phyloP scores from a whole-genome alignment of 2,113 vertebrate species.

The Neolamprologus devosi region DNA sequence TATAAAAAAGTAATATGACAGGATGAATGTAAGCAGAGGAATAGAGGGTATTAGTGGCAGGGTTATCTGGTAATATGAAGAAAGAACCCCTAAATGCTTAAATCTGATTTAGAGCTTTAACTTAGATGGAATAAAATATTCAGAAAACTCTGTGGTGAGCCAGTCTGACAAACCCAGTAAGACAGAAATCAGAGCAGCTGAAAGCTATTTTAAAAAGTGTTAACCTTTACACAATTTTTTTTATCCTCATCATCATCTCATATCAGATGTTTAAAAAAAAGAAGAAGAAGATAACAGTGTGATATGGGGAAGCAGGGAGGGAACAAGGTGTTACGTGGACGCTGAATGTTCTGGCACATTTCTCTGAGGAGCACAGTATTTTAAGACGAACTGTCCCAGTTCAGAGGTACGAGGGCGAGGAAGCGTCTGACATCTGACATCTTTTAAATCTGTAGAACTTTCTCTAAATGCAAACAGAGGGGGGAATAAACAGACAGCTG shows the following conservation, averaged over 20 bases:
- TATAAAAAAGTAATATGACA: not conserved
- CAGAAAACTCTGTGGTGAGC: not conserved
- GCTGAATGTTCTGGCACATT: slow-evolving; percentile 32
- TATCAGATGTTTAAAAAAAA: not conserved
- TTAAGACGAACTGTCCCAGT: slow-evolving; percentile 45
- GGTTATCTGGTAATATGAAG: not conserved
- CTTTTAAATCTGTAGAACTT: not conserved
- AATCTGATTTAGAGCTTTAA: not conserved
- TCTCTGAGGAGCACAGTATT: slow-evolving; percentile 44
- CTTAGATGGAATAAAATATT: not conserved
- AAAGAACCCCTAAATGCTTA: not conserved
- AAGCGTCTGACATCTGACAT: slow-evolving; percentile 25
- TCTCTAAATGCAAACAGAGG: not conserved
- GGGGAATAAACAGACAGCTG: not conserved
- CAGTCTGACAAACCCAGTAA: not conserved
- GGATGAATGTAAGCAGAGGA: not conserved
- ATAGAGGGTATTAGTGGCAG: not conserved
- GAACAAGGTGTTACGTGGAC: not conserved
- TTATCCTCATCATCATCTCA: not conserved
- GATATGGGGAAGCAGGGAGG: not conserved
- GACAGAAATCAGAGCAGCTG: not conserved
- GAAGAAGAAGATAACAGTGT: not conserved
- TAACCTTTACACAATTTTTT: not conserved
- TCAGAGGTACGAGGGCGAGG: slow-evolving; percentile 30
- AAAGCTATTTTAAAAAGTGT: slow-evolving; percentile 15